A percentile compares a stretch with the other conserved stretches of the same genome.
Evolutionary conservation across 2,797 vertebrate species (phyloP).

Genomic region (Paramormyrops hopkinsi): DNA sequence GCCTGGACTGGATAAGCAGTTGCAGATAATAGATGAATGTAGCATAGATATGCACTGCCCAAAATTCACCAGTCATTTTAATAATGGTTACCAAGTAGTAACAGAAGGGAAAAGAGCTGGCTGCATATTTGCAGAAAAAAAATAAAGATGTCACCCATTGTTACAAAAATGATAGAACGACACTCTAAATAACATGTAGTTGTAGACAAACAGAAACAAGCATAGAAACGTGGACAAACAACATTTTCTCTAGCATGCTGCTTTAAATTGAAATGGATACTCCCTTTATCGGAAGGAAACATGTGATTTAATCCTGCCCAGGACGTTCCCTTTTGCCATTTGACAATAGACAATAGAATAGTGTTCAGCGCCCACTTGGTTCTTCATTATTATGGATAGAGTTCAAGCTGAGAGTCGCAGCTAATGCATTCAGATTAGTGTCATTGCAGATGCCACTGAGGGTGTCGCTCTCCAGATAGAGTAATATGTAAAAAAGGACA

Average conservation of each 20-base stretch:
- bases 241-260: not conserved
- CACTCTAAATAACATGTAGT: not conserved
- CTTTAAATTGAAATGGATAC: not conserved
- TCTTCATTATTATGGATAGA: not conserved
- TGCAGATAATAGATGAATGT: not conserved
- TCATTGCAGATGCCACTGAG: not conserved
- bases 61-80: not conserved
- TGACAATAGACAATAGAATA: not conserved
- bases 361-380: not conserved
- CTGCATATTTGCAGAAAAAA: not conserved
- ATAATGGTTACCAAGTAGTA: not conserved
- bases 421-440: slow-evolving; percentile 5
- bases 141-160: not conserved
- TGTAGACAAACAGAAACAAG: not conserved
- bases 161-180: not conserved
- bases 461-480: not conserved
- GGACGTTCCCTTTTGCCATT: not conserved
- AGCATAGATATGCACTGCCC: not conserved
- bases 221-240: not conserved
- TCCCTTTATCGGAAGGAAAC: not conserved
- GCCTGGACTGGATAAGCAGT: not conserved
- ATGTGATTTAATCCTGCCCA: not conserved
- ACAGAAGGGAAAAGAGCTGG: not conserved
- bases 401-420: not conserved
- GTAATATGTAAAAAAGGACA: not conserved